Evolutionary conservation across 2,797 vertebrate genomes (phyloP), one percentile per base, ranked within the genome.

Genomic region (Enoplosus armatus): DNA sequence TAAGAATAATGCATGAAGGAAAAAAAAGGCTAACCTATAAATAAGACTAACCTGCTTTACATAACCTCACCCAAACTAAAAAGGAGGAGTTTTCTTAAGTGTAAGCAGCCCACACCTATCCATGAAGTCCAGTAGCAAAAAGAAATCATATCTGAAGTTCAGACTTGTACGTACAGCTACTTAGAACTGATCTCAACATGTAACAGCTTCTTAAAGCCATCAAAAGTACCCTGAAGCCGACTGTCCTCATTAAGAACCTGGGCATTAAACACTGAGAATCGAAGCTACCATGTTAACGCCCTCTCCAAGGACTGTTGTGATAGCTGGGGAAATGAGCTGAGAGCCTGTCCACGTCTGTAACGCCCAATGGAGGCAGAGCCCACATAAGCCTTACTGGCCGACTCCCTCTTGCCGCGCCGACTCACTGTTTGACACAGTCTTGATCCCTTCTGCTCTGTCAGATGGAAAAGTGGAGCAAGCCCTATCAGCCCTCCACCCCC

Each of bases 401-500:
- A 87, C 87, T 93, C 87, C 86, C 88, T 93, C 87, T 87, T 73
- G 75, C 82, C 41, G 71, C 68, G 59, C 87, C 56, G 88, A 83
- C 85, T 87, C 53, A 48, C 85, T 87, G 90, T 93, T 88, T 89
- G 88, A 92, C 92, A 91, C 83, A 85, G 89, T 86, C 87, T 90
- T 94, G 92, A 95, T 94, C 92, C 92, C 91, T 89, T 92, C 90
- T 92, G 94, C 89, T 93, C 91, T 85, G 90, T 94, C 92, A 93
- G 91, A 93, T 90, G 92, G 92, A 89, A 94, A 94, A 95, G 91
- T 94, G 88, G 92, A 94, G 91, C 92, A 94, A 93, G 87, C 93
- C 73, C 82, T 80, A 78, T 89, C 85, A 82, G 72, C 80, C 65
- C 43, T 70, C 73, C 81, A 35, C 55, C 66, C 68, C 63, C 77